phyloP scores from a whole-genome alignment of 2,797 vertebrate genomes.

The Corythornis leucogaster region DNA sequence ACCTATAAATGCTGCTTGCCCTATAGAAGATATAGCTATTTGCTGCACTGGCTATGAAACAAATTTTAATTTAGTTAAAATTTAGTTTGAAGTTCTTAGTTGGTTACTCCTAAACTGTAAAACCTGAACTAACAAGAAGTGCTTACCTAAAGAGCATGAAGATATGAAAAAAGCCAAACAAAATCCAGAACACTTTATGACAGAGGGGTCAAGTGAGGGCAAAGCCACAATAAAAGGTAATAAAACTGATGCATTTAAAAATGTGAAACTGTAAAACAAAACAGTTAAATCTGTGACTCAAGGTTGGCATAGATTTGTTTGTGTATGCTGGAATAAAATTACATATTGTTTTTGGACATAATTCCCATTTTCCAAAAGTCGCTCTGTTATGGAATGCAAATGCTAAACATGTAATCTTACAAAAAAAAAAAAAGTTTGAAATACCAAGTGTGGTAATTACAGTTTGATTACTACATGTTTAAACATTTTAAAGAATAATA shows the following conservation, averaged over 20 bases:
- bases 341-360: background rate
- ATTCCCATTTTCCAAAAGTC: slow-evolving; percentile 8
- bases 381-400: background rate
- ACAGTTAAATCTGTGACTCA: background rate
- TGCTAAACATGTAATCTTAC: background rate
- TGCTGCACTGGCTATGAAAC: background rate
- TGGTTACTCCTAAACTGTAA: background rate
- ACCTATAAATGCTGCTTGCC: background rate
- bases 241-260: background rate
- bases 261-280: background rate
- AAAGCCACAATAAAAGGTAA: background rate
- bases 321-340: background rate
- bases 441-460: background rate
- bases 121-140: background rate
- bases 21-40: background rate
- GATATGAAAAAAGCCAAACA: background rate
- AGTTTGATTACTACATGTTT: background rate
- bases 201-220: fast-evolving
- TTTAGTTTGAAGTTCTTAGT: background rate
- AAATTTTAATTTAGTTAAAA: background rate
- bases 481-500: background rate
- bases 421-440: background rate
- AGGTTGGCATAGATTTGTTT: background rate
- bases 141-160: background rate
- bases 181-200: background rate